These are phyloP conservation scores for Spilosoma lubricipeda DNA, from an alignment of 2,888 invertebrate genomes.

Conservation along the genomic window DNA sequence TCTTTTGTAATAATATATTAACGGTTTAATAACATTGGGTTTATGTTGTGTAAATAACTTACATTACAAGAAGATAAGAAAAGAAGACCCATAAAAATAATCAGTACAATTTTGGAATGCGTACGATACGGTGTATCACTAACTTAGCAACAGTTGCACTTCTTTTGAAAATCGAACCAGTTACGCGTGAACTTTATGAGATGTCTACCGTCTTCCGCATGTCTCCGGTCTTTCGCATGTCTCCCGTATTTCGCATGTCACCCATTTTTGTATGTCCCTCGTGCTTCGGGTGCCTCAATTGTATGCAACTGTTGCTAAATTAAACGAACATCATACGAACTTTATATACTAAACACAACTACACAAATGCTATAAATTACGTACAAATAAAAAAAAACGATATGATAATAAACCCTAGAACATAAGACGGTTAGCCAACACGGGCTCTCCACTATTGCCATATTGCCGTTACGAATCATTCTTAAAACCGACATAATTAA, in stretches of 20 bases:
- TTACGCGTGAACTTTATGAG: too few relatives aligned
- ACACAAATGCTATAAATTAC: slow-evolving; percentile 33
- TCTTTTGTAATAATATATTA: background rate
- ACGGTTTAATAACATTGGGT: background rate
- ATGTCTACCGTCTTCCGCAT: background rate
- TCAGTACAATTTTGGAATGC: slow-evolving; percentile 66
- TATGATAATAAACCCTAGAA: slow-evolving; percentile 25
- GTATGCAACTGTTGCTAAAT: slow-evolving; percentile 8
- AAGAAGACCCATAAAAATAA: slow-evolving; percentile 40
- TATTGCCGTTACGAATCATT: background rate
- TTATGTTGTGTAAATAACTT: slow-evolving; percentile 23
- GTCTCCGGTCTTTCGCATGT: background rate
- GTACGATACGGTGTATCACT: slow-evolving; percentile 28
- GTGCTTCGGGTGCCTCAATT: background rate
- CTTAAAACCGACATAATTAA: background rate
- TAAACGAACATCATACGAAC: slow-evolving; percentile 27
- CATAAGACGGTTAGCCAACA: background rate
- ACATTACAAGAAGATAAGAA: slow-evolving; percentile 26
- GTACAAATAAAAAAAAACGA: slow-evolving; percentile 28
- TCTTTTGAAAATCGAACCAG: slow-evolving; percentile 10
- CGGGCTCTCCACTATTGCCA: background rate
- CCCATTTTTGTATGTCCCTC: background rate
- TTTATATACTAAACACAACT: slow-evolving; percentile 30
- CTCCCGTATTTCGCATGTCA: background rate
- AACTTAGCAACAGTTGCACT: slow-evolving; percentile 7